Base-by-base conservation (phyloP, 2,888 invertebrate species). In the Hedya salicella region DNA sequence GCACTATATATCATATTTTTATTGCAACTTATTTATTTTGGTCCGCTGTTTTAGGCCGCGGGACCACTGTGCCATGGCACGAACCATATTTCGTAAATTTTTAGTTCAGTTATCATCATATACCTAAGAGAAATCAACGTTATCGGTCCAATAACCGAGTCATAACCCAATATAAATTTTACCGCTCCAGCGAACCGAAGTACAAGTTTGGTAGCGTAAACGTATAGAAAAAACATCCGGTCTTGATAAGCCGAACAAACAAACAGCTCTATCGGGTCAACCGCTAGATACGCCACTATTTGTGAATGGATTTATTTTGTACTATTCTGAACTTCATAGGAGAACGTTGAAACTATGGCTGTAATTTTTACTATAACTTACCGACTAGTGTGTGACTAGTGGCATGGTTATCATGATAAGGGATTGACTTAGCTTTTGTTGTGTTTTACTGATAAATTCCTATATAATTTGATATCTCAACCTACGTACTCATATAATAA, bases 221-320 rank as follows among this genome's bases (percentile, higher is more conserved):
- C 89, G 82, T 89, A 90, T 88, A 89, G 85, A 91, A 92, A 91
- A 91, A 91, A 92, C 91, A 92, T 92, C 91, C 91, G 91, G 91
- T 86, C 87, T 86, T 90, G 91, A 92, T 92, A 92, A 92, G 88
- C 83, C 80, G 84, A 86, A 88, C 91, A 89, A 90, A 91, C 90
- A 92, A 91, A 91, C 85, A 86, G 77, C 85, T 87, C 86, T 92
- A 92, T 91, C 91, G 85, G 88, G 86, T 87, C 89, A 89, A 84
- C 86, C 85, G 86, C 87, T 88, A 89, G 88, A 89, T 89, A 91
- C 80, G 85, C 78, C 80, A 81, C 77, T 80, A 80, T 83, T 83
- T 78, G 82, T 86, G 79, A 88, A 87, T 87, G 81, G 76, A 81
- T 86, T 81, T 82, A 82, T 82, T 79, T 85, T 82, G 61, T 66